Conservation (phyloP, 2,113 vertebrate species). For the Baryphthengus martii region DNA sequence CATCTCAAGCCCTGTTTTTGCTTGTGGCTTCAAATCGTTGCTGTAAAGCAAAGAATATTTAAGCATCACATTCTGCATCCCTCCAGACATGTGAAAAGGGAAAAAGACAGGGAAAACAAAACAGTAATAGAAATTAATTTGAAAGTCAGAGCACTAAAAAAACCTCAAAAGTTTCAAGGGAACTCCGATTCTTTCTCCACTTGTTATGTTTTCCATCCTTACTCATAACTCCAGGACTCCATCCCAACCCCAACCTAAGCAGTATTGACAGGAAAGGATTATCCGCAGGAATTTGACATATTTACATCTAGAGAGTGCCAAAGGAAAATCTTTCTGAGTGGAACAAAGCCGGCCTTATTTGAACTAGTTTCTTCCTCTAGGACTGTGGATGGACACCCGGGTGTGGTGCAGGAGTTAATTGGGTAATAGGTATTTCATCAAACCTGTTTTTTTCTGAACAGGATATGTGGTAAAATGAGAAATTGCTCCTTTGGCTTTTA, state of each 20-base stretch:
- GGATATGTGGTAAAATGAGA: not conserved
- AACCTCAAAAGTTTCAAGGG: conserved; percentile 24
- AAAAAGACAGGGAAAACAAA: not conserved
- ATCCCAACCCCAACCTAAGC: conserved; percentile 18
- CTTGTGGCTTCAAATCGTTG: not conserved
- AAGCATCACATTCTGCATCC: not conserved
- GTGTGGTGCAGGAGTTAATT: not conserved
- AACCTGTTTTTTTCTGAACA: not conserved
- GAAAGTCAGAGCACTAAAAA: no score
- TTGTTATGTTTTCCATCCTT: conserved; percentile 58
- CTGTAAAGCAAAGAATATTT: not conserved
- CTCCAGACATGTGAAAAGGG: not conserved
- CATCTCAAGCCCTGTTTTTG: not conserved
- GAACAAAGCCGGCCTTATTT: conserved; percentile 22
- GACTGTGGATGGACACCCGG: not conserved
- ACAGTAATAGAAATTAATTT: not conserved
- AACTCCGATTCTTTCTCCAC: not conserved
- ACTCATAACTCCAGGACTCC: conserved; percentile 36
- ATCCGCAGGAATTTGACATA: conserved; percentile 53
- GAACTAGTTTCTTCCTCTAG: not conserved
- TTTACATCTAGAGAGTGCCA: conserved; percentile 26
- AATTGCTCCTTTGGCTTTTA: not conserved
- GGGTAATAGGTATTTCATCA: not conserved
- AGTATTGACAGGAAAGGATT: conserved; percentile 54
- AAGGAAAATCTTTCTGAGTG: conserved; percentile 14